Evolutionary conservation across 2,888 invertebrate species (phyloP).

Genomic region (Scelioninae gen. 1): DNA sequence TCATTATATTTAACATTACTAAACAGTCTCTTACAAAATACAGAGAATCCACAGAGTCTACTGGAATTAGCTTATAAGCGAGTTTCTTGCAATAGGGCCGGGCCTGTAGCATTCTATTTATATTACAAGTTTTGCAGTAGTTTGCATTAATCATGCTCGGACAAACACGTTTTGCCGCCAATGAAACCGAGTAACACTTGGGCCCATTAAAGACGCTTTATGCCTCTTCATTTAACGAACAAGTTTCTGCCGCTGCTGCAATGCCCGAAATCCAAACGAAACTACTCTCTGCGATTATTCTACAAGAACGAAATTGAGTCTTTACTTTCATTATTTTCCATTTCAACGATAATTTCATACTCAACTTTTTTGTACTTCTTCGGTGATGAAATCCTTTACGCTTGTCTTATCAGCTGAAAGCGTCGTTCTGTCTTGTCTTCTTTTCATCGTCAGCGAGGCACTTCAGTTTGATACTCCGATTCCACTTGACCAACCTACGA

Average conservation of each 20-base stretch:
- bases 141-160: slow-evolving; percentile 72
- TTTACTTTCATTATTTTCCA: slow-evolving; percentile 28
- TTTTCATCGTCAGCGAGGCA: slow-evolving; percentile 42
- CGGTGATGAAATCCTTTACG: slow-evolving; percentile 39
- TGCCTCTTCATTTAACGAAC: slow-evolving; percentile 6
- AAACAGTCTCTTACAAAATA: slow-evolving; percentile 30
- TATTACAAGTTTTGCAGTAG: slow-evolving; percentile 70
- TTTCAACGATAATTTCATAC: slow-evolving; percentile 13
- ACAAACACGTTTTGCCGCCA: slow-evolving; percentile 47
- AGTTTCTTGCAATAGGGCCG: slow-evolving; percentile 69
- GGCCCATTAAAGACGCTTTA: slow-evolving; percentile 39
- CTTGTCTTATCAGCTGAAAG: slow-evolving; percentile 60
- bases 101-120: slow-evolving; percentile 64
- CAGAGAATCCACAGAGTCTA: slow-evolving; percentile 54
- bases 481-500: slow-evolving; percentile 61
- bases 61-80: slow-evolving; percentile 74
- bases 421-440: slow-evolving; percentile 51
- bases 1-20: slow-evolving; percentile 47
- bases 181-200: slow-evolving; percentile 23
- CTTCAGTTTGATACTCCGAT: slow-evolving; percentile 53
- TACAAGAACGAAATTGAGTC: slow-evolving; percentile 1
- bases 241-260: slow-evolving; percentile 2
- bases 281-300: slow-evolving; percentile 20
- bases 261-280: slow-evolving; percentile 21
- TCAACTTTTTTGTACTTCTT: slow-evolving; percentile 27